These are phyloP conservation scores for Drosophila tsacasi DNA, from an alignment of 1,140 invertebrate genomes.

Conservation along the genomic window DNA sequence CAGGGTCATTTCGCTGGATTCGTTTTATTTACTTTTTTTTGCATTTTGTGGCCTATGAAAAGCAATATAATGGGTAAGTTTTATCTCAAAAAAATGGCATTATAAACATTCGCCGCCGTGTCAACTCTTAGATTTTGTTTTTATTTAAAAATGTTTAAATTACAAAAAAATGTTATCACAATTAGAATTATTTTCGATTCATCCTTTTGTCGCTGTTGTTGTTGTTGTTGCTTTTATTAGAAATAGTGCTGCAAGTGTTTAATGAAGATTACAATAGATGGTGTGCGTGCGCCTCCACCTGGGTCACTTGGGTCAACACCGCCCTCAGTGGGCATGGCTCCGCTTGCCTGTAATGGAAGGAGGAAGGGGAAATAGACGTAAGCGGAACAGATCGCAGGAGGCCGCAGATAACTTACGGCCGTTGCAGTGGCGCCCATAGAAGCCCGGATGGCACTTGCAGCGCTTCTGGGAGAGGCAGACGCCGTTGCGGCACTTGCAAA, in stretches of 20 bases:
- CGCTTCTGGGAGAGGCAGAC: conserved; percentile 89
- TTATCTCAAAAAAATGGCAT: background rate
- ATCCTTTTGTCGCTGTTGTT: conserved; percentile 35
- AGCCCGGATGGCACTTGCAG: conserved; percentile 86
- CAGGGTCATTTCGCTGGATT: background rate
- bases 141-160: conserved; percentile 80
- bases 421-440: conserved; percentile 73
- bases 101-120: background rate
- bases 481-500: conserved; percentile 91
- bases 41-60: background rate
- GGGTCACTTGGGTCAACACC: conserved; percentile 1
- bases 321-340: conserved; percentile 49
- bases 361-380: background rate
- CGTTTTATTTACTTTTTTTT: background rate
- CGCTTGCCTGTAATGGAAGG: conserved; percentile 44
- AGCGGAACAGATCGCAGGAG: background rate
- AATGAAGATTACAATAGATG: conserved; percentile 59
- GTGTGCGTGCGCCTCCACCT: conserved; percentile 11
- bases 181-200: conserved; percentile 79
- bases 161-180: conserved; percentile 82
- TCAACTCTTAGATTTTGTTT: conserved; percentile 49
- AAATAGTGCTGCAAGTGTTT: conserved; percentile 50
- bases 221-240: conserved; percentile 59
- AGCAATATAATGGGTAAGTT: conserved; percentile 13
- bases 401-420: conserved; percentile 60